A percentile compares a stretch with the other conserved stretches of the same genome.
Conservation (phyloP, 2,113 vertebrate genomes). For the Ellobius talpinus region DNA sequence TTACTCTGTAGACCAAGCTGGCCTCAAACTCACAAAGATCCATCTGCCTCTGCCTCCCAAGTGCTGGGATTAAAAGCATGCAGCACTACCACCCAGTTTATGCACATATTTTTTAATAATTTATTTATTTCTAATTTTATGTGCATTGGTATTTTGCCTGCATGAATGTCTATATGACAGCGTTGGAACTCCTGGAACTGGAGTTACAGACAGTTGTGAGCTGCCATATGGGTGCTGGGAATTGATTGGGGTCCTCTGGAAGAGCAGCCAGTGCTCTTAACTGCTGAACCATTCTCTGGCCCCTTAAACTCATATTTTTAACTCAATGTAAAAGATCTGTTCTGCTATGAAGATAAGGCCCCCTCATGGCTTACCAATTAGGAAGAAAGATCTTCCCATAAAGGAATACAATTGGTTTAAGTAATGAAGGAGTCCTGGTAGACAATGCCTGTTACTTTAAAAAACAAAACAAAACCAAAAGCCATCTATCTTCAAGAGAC, state of each 20-base stretch:
- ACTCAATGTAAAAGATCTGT: not conserved
- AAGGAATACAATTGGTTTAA: not conserved
- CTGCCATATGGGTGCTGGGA: not conserved
- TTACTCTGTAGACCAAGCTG: not conserved
- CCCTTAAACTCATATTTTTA: not conserved
- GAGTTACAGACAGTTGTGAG: not conserved
- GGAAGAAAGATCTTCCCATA: not conserved
- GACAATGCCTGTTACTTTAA: not conserved
- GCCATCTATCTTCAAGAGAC: not conserved
- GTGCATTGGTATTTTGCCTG: not conserved
- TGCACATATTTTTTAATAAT: not conserved
- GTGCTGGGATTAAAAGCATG: not conserved
- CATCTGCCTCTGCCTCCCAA: not conserved
- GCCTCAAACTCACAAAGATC: not conserved
- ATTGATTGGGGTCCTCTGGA: not conserved
- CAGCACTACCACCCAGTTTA: not conserved
- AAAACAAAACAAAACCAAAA: not conserved
- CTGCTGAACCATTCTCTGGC: too few relatives aligned
- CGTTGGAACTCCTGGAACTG: not conserved
- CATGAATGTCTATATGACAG: not conserved
- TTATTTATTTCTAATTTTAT: not conserved
- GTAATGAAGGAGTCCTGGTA: not conserved
- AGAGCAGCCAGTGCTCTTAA: not conserved
- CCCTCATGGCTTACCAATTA: not conserved
- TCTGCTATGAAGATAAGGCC: not conserved